phyloP scores from a whole-genome alignment of 1,140 invertebrate genomes.

The Bombus picipes region DNA sequence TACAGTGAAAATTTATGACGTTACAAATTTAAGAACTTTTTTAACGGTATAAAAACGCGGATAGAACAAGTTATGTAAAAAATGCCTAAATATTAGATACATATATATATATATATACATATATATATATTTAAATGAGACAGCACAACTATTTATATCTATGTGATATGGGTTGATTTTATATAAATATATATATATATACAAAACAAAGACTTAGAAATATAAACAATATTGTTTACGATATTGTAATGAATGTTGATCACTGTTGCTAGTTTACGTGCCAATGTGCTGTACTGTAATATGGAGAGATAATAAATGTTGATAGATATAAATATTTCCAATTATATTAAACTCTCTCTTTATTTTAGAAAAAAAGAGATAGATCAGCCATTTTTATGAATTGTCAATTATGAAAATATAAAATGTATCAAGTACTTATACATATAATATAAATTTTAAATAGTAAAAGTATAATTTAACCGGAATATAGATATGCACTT shows the following conservation, averaged over 20 bases:
- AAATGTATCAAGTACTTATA: background rate
- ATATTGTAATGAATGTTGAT: conserved; percentile 77
- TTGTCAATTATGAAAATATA: background rate
- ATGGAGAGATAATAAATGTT: conserved; percentile 76
- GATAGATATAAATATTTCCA: conserved; percentile 66
- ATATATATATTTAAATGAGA: conserved; percentile 51
- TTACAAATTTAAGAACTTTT: conserved; percentile 26
- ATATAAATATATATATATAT: conserved; percentile 68
- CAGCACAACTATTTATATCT: conserved; percentile 60
- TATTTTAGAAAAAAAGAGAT: background rate
- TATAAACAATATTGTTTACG: conserved; percentile 69
- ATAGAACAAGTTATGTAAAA: conserved; percentile 27
- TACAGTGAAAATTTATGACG: background rate
- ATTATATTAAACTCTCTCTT: background rate
- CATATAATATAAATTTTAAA: background rate
- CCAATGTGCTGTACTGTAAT: conserved; percentile 72
- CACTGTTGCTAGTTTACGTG: conserved; percentile 78
- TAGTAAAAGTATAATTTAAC: conserved; percentile 23
- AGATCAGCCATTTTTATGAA: background rate
- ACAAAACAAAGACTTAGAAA: conserved; percentile 58
- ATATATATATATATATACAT: conserved; percentile 24
- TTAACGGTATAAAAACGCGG: background rate
- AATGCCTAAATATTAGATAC: conserved; percentile 60
- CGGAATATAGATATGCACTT: background rate
- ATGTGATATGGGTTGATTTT: conserved; percentile 68